Conservation (phyloP, 2,113 vertebrate genomes). For the Ammodramus savannarum region DNA sequence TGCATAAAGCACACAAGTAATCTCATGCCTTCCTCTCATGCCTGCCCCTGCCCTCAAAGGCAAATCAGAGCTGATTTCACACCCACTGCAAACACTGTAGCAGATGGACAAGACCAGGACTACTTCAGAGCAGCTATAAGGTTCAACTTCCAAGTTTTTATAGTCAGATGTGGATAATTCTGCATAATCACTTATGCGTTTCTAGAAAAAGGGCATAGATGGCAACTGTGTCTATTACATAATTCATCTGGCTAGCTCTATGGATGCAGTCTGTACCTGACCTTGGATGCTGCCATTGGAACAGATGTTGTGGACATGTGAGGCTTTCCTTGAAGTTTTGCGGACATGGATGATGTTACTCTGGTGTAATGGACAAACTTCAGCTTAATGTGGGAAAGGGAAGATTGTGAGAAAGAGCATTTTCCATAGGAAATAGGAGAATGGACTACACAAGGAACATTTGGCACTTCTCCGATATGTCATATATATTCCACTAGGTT, state of each 20-base stretch:
- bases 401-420: background rate
- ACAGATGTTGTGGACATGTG: accelerated
- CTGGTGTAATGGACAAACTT: background rate
- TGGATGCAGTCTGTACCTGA: background rate
- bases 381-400: background rate
- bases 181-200: background rate
- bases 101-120: accelerated
- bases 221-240: background rate
- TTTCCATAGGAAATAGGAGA: background rate
- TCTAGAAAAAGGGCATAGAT: background rate
- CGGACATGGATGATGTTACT: background rate
- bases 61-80: background rate
- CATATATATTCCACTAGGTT: background rate
- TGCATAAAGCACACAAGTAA: accelerated
- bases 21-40: background rate
- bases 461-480: background rate
- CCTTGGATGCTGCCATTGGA: background rate
- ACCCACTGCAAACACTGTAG: background rate
- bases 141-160: background rate
- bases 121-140: background rate
- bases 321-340: background rate
- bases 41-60: background rate
- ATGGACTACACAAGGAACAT: background rate
- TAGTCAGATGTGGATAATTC: background rate
- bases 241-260: background rate